Conservation (phyloP, 23 tunicate genomes). For the Ascidia mentula region DNA sequence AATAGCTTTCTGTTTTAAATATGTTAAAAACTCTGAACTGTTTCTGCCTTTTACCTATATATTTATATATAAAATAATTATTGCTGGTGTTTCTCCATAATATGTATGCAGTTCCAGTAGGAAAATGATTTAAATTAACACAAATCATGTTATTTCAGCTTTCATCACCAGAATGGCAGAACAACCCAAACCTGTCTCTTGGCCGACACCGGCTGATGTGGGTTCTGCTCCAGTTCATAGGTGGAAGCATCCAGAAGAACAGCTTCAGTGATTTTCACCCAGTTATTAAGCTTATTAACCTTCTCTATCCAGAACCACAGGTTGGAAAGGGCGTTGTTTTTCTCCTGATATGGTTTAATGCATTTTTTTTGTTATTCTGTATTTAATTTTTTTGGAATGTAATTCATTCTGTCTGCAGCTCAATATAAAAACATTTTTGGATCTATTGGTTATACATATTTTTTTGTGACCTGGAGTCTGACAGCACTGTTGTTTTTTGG, state of each 20-base stretch:
- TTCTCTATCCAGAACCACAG: conserved; percentile 68
- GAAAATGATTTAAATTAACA: too few relatives aligned
- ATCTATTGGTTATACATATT: too few relatives aligned
- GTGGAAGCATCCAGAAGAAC: conserved; percentile 77
- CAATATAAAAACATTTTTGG: background rate
- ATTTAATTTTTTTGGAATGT: background rate
- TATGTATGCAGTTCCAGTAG: too few relatives aligned
- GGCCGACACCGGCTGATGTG: conserved; percentile 75
- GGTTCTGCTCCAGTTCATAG: conserved; percentile 70
- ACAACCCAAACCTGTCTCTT: conserved; percentile 15
- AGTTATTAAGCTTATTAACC: conserved; percentile 43
- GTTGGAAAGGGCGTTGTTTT: too few relatives aligned
- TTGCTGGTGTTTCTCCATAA: background rate
- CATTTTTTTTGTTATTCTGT: background rate
- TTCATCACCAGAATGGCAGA: conserved; percentile 14
- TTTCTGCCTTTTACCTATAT: too few relatives aligned
- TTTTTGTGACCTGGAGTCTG: too few relatives aligned
- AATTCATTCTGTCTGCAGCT: background rate
- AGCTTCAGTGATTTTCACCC: conserved; percentile 68
- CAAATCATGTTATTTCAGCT: conserved; percentile 18
- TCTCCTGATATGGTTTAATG: background rate
- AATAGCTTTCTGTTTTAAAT: too few relatives aligned
- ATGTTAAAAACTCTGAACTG: too few relatives aligned
- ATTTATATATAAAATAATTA: background rate
- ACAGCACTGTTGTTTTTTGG: too few relatives aligned